These are phyloP conservation scores for Eudasyphora cyanicolor DNA, from an alignment of 2,888 invertebrate genomes.

Conservation along the genomic window DNA sequence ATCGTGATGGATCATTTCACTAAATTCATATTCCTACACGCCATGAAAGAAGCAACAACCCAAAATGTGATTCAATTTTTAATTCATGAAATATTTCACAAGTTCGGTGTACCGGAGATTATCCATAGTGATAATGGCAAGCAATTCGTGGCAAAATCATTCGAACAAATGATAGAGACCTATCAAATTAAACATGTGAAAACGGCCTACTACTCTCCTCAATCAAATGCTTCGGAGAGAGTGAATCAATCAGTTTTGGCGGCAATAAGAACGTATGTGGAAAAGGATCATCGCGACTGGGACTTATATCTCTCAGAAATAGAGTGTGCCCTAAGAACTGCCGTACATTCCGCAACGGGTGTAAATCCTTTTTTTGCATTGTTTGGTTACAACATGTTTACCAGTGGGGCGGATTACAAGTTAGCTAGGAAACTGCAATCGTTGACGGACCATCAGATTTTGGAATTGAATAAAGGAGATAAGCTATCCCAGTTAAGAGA, in stretches of 20 bases:
- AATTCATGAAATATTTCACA: no score
- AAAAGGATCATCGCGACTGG: conserved; percentile 53
- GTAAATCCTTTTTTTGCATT: conserved; percentile 45
- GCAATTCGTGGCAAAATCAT: conserved; percentile 65
- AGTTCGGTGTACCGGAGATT: no score
- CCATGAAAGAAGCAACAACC: no score
- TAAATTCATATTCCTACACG: no score
- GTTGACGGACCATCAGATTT: background rate
- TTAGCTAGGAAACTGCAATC: conserved; percentile 37
- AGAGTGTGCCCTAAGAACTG: conserved; percentile 37
- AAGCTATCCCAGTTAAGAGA: background rate
- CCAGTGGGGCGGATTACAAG: conserved; percentile 21
- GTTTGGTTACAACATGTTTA: conserved; percentile 30
- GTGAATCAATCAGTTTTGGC: conserved; percentile 71
- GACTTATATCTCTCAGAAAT: conserved; percentile 48
- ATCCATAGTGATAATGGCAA: conserved; percentile 69
- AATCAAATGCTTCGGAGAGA: conserved; percentile 73
- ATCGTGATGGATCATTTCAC: no score
- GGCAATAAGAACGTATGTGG: conserved; percentile 68
- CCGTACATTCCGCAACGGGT: conserved; percentile 35
- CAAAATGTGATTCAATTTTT: no score
- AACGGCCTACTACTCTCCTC: conserved; percentile 72
- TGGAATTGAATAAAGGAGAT: background rate
- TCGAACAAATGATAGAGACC: conserved; percentile 40
- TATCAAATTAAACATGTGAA: conserved; percentile 59